A percentile compares a stretch with the other conserved stretches of the same genome.
Evolutionary conservation across 1,140 invertebrate species (phyloP).

Genomic region (Dreissena polymorpha): DNA sequence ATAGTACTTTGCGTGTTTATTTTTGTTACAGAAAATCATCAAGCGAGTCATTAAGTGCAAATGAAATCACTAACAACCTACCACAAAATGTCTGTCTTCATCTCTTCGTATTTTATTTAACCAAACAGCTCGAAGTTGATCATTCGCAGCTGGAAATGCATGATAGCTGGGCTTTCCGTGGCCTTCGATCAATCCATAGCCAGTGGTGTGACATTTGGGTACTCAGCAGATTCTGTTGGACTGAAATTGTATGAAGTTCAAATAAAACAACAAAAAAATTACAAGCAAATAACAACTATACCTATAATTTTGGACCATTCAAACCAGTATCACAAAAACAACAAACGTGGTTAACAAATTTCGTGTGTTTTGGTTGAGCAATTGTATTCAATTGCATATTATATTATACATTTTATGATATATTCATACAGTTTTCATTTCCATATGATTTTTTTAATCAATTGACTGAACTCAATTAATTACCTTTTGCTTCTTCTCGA

Average conservation of each 20-base stretch:
- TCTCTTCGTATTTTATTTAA: constrained; percentile 20
- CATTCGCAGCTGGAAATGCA: constrained; percentile 3
- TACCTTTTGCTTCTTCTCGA: too few relatives aligned
- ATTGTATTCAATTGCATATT: too few relatives aligned
- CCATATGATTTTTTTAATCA: too few relatives aligned
- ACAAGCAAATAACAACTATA: background rate
- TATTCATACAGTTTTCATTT: too few relatives aligned
- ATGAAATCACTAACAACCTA: background rate
- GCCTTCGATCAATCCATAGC: constrained; percentile 11
- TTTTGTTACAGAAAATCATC: background rate
- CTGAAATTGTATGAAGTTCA: constrained; percentile 5
- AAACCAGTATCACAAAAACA: too few relatives aligned
- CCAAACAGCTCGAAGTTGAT: constrained; percentile 17
- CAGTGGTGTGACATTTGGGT: constrained; percentile 12
- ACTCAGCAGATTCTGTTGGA: constrained; percentile 24
- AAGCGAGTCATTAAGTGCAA: background rate
- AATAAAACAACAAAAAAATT: background rate
- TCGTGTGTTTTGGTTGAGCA: too few relatives aligned
- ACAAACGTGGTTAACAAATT: too few relatives aligned
- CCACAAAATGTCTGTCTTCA: constrained; percentile 8
- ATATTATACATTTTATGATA: too few relatives aligned
- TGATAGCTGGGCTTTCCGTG: constrained; percentile 34
- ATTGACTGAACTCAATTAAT: too few relatives aligned
- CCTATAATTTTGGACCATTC: background rate
- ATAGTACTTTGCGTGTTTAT: background rate